Percentiles rank a stretch among this genome's conserved stretches.
Conservation (phyloP, 53 echinoderm and acorn worm species). For the Apostichopus leukothele region DNA sequence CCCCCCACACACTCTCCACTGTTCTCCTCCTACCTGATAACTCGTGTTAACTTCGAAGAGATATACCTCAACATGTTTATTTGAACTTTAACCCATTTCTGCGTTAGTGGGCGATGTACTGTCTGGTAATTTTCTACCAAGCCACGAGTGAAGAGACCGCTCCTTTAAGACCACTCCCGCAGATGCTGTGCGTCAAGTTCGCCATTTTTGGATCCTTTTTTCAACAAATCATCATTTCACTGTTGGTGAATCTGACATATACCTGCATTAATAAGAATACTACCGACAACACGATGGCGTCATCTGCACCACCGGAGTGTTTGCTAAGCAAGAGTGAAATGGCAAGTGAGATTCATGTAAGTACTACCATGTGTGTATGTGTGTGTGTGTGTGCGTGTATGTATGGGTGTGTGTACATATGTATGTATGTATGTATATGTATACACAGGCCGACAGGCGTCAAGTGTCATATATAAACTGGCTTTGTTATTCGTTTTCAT, state of each 20-base stretch:
- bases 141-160: conserved; percentile 60
- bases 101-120: conserved; percentile 69
- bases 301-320: conserved; percentile 44
- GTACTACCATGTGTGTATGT: background rate
- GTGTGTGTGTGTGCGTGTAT: too few relatives aligned
- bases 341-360: conserved; percentile 22
- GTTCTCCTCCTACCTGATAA: too few relatives aligned
- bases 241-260: conserved; percentile 36
- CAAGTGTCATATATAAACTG: too few relatives aligned
- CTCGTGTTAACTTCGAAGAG: too few relatives aligned
- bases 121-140: conserved; percentile 61
- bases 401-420: too few relatives aligned
- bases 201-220: conserved; percentile 68
- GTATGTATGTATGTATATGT: too few relatives aligned
- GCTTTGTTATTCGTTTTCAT: too few relatives aligned
- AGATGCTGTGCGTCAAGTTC: conserved; percentile 60
- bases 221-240: conserved; percentile 51
- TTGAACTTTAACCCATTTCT: too few relatives aligned
- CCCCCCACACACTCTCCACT: too few relatives aligned
- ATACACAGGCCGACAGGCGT: too few relatives aligned
- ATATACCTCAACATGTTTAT: too few relatives aligned
- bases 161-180: conserved; percentile 49
- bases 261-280: background rate
- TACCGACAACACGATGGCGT: background rate
- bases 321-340: conserved; percentile 11